Evolutionary conservation across 2,888 invertebrate genomes (phyloP).

Genomic region (Dromius quadrimaculatus): DNA sequence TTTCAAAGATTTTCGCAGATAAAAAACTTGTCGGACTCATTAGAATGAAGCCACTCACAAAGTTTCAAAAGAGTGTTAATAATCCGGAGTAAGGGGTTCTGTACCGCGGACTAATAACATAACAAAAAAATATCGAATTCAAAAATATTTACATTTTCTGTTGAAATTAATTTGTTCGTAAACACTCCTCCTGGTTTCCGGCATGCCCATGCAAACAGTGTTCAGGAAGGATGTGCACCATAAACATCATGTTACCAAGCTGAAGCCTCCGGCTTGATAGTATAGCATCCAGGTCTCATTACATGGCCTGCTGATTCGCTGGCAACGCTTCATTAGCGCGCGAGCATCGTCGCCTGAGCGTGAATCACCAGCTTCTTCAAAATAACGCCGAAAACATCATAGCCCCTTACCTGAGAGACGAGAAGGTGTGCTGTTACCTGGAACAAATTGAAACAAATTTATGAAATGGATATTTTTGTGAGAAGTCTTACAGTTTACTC

Average conservation of each 20-base stretch:
- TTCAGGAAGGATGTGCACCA: background rate
- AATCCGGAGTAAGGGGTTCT: too few relatives aligned
- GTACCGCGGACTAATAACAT: too few relatives aligned
- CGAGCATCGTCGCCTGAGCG: constrained; percentile 23
- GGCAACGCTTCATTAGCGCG: constrained; percentile 40
- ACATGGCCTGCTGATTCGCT: constrained; percentile 35
- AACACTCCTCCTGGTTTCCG: constrained; percentile 12
- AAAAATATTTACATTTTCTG: too few relatives aligned
- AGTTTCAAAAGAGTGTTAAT: too few relatives aligned
- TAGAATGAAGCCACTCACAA: too few relatives aligned
- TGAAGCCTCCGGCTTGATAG: background rate
- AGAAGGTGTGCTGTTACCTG: too few relatives aligned
- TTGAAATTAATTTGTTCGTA: constrained; percentile 3
- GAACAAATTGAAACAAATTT: too few relatives aligned
- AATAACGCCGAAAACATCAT: constrained; percentile 28
- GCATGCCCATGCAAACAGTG: background rate
- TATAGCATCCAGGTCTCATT: constrained; percentile 22
- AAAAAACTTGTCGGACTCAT: too few relatives aligned
- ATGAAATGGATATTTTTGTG: too few relatives aligned
- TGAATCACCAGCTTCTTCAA: constrained; percentile 42
- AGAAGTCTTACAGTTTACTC: too few relatives aligned
- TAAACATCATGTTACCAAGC: background rate
- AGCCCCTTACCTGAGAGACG: background rate
- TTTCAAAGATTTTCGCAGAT: too few relatives aligned
- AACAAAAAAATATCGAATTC: too few relatives aligned